Evolutionary conservation across 2,888 invertebrate genomes (phyloP), one percentile per base, ranked within the genome.

Genomic region (Epinotia bilunana): DNA sequence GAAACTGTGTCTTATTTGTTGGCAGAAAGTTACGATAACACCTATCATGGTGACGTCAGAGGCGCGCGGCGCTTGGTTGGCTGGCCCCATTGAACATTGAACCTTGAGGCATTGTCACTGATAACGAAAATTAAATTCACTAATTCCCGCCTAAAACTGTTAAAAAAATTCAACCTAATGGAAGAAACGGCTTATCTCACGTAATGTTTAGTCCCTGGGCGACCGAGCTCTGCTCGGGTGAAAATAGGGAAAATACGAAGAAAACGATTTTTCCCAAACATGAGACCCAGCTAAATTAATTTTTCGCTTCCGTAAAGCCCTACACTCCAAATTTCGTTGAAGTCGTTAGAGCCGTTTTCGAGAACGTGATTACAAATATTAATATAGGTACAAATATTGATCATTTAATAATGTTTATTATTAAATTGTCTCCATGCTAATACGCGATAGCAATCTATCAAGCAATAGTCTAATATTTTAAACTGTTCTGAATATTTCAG

Each of bases 31-130:
- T 81, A 80, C 86, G 89, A 88, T 89, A 89, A 80, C 84, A 86
- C 81, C 84, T 89, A 90, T 90, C 88, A 86, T 84, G 83, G 84
- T 92, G 91, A 93, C 92, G 92, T 93, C 91, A 90, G 78, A 78
- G 80, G 77, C 64, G 73, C 63, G 77, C 76, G 79, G 73, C 78
- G 78, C 77, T 78, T 80, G n/a, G n/a, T n/a, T n/a, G n/a, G n/a
- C n/a, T n/a, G 78, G 77, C 80, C 78, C 78, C 80, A 78, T 80
- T 87, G 86, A 86, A 77, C 80, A 78, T 80, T 87, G 85, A 86
- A 77, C 84, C 84, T 87, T 84, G 87, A 87, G 89, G 88, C 91
- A 90, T 88, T 88, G 88, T 85, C 86, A 84, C 87, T 87, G 91
- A 91, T 92, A 78, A 79, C 55, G 65, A 70, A 65, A 43, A 57